Conservation (phyloP, 2,888 invertebrate genomes). For the Thymelicus lineola region DNA sequence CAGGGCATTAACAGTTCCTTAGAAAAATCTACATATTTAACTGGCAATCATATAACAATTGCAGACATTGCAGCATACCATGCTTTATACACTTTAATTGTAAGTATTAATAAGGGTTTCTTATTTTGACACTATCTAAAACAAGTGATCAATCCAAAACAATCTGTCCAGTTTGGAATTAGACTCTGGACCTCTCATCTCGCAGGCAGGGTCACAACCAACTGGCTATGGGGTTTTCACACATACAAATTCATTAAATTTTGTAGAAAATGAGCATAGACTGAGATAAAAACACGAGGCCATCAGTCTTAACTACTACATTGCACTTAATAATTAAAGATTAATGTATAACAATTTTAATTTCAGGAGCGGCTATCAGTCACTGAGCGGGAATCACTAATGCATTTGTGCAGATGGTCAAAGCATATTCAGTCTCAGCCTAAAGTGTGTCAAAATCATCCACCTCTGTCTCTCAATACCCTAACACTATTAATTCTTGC, state of each 20-base stretch:
- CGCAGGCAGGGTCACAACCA: too few species aligned
- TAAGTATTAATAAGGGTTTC: slow-evolving; percentile 60
- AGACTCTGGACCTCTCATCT: too few species aligned
- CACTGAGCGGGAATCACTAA: slow-evolving; percentile 87
- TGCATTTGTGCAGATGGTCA: slow-evolving; percentile 91
- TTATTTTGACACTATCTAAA: too few species aligned
- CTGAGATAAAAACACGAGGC: too few species aligned
- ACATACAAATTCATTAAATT: too few species aligned
- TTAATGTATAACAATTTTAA: slow-evolving; percentile 36
- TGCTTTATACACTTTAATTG: slow-evolving; percentile 87
- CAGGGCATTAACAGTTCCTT: slow-evolving; percentile 75
- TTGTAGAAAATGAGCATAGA: too few species aligned
- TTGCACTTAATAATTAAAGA: too few species aligned
- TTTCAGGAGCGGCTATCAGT: slow-evolving; percentile 87
- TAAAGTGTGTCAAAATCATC: slow-evolving; percentile 75
- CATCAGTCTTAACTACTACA: too few species aligned
- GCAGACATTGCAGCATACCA: slow-evolving; percentile 90
- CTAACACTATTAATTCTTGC: slow-evolving; percentile 65
- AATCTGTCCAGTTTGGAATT: too few species aligned
- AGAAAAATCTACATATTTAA: slow-evolving; percentile 68
- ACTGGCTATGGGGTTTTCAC: too few species aligned
- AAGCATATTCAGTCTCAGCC: slow-evolving; percentile 90
- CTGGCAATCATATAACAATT: slow-evolving; percentile 80
- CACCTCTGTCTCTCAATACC: slow-evolving; percentile 64
- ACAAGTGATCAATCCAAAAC: too few species aligned